Percentiles rank a stretch among this genome's conserved stretches.
phyloP scores from a whole-genome alignment of 2,888 invertebrate species.

The Drosophila mettleri region DNA sequence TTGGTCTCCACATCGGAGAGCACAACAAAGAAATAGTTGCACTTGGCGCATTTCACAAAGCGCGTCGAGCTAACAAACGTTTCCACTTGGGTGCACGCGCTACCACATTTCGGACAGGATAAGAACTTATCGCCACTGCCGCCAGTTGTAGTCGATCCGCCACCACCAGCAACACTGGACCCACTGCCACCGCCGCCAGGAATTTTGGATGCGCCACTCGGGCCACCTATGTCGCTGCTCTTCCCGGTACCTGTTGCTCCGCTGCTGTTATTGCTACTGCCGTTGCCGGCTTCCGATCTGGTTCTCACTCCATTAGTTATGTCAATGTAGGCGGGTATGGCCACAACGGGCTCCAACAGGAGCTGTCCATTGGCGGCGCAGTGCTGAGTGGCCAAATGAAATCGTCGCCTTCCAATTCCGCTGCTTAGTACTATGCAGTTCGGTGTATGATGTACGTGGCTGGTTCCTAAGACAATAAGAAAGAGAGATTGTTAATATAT shows the following conservation, averaged over 20 bases:
- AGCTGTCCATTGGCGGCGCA: conserved; percentile 36
- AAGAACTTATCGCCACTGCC: conserved; percentile 88
- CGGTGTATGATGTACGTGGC: conserved; percentile 49
- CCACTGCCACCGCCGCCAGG: conserved; percentile 51
- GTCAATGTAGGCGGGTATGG: conserved; percentile 69
- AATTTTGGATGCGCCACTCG: conserved; percentile 21
- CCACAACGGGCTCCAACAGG: conserved; percentile 42
- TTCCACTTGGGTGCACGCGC: conserved; percentile 98
- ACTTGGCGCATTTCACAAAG: conserved; percentile 99
- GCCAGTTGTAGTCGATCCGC: conserved; percentile 46
- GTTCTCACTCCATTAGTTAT: conserved; percentile 63
- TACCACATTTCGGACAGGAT: conserved; percentile 98
- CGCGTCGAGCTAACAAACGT: conserved; percentile 98
- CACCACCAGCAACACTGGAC: conserved; percentile 34
- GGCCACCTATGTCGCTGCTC: conserved; percentile 26
- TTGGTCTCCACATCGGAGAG: conserved; percentile 96
- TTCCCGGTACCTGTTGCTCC: background rate
- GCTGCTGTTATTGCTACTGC: conserved; percentile 27
- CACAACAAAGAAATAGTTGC: conserved; percentile 98
- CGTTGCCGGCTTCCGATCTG: conserved; percentile 39
- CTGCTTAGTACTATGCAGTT: conserved; percentile 55
- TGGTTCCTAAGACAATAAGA: conserved; percentile 42
- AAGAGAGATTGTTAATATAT: background rate
- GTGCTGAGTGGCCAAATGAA: conserved; percentile 60
- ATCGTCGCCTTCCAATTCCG: conserved; percentile 33